Conservation (phyloP, 2,113 vertebrate genomes). For the Caloenas nicobarica region DNA sequence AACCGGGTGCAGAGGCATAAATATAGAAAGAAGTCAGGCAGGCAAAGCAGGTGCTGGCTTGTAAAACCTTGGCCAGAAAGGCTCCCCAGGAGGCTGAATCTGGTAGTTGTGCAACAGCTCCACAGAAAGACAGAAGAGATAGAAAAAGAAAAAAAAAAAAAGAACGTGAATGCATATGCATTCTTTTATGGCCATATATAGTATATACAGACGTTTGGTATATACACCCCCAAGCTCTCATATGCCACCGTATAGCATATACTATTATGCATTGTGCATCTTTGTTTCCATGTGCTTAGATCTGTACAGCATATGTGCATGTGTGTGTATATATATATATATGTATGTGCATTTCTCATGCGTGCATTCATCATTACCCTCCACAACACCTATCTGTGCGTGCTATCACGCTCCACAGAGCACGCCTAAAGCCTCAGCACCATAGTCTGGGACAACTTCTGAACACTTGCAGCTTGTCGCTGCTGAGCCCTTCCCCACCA, state of each 20-base stretch:
- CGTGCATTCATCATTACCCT: not conserved
- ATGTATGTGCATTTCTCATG: not conserved
- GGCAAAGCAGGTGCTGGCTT: conserved; percentile 44
- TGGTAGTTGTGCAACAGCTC: conserved; percentile 55
- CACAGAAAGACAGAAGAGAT: conserved; percentile 47
- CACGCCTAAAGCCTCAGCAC: not conserved
- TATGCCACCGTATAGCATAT: not conserved
- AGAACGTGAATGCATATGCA: conserved; percentile 55
- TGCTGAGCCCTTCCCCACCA: not conserved
- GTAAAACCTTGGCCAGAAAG: conserved; percentile 54
- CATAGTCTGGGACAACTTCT: not conserved
- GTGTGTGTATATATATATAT: not conserved
- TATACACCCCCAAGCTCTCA: conserved; percentile 19
- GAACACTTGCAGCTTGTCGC: not conserved
- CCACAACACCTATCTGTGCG: fast-evolving
- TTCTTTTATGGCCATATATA: conserved; percentile 33
- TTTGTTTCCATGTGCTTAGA: conserved; percentile 3
- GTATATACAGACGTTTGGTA: conserved; percentile 57
- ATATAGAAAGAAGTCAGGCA: conserved; percentile 50
- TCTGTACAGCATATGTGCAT: not conserved
- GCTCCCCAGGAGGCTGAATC: conserved; percentile 63
- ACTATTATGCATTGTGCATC: not conserved
- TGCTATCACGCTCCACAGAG: not conserved
- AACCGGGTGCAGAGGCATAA: conserved; percentile 18
- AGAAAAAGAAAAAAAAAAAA: not conserved